Percentiles rank a stretch among this genome's conserved stretches.
Evolutionary conservation across 2,113 vertebrate species (phyloP).

Genomic region (Trachemys scripta): DNA sequence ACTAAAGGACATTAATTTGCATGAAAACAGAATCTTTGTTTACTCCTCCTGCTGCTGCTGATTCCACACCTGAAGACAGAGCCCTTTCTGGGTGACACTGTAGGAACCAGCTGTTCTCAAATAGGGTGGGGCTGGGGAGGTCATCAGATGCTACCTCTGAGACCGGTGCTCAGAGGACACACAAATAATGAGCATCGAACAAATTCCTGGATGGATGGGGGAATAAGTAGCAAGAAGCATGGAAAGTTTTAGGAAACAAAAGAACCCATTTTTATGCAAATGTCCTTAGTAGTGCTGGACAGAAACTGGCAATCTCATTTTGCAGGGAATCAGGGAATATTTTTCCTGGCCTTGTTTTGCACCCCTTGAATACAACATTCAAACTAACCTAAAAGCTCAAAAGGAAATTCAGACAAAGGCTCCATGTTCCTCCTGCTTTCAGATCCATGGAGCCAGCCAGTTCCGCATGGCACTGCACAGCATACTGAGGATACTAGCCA

Average conservation of each 20-base stretch:
- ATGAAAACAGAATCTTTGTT: not conserved
- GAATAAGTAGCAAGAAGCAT: not conserved
- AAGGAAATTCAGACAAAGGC: not conserved
- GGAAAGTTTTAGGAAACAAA: not conserved
- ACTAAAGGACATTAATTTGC: not conserved
- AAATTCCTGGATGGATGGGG: not conserved
- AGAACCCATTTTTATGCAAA: conserved; percentile 1
- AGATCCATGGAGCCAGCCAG: not conserved
- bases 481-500: not conserved
- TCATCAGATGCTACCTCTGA: not conserved
- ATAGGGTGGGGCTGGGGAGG: not conserved
- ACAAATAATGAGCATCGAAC: not conserved
- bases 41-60: not conserved
- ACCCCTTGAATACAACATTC: not conserved
- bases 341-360: not conserved
- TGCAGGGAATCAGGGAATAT: not conserved
- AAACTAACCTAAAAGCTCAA: not conserved
- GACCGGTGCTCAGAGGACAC: not conserved
- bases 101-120: not conserved
- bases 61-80: not conserved
- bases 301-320: not conserved
- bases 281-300: not conserved
- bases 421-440: not conserved
- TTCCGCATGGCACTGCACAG: not conserved
- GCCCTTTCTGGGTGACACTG: not conserved